Evolutionary conservation across 2,888 invertebrate genomes (phyloP).

Genomic region (Hylaea fasciaria): DNA sequence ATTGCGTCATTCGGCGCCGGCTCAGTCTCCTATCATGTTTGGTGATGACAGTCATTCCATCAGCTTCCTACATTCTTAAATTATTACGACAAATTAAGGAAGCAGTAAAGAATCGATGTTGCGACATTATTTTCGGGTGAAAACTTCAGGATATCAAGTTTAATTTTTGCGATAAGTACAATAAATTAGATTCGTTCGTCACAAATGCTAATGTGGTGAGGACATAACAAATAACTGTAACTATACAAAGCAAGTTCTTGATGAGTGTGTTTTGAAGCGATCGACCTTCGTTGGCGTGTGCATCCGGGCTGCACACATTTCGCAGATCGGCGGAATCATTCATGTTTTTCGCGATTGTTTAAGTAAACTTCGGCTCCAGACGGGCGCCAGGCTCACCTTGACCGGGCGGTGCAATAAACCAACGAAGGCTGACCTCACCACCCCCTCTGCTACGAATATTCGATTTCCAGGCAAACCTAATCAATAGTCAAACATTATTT

Average conservation of each 20-base stretch:
- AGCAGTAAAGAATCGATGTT: constrained; percentile 9
- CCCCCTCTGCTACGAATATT: constrained; percentile 40
- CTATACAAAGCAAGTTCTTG: too few species aligned
- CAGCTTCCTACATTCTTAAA: constrained; percentile 25
- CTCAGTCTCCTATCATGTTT: constrained; percentile 41
- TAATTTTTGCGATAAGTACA: too few species aligned
- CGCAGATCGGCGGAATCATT: constrained; percentile 58
- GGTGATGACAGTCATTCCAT: constrained; percentile 32
- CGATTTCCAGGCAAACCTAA: constrained; percentile 23
- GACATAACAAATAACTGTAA: too few species aligned
- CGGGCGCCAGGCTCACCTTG: constrained; percentile 74
- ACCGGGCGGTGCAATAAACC: constrained; percentile 68
- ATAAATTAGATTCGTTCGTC: too few species aligned
- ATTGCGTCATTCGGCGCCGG: constrained; percentile 45
- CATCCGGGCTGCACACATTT: constrained; percentile 48
- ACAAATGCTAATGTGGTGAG: too few species aligned
- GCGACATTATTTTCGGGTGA: not conserved
- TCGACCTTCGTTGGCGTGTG: constrained; percentile 45
- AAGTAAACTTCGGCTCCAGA: constrained; percentile 62
- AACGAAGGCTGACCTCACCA: constrained; percentile 62
- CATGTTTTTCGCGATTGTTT: constrained; percentile 60
- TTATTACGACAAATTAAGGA: constrained; percentile 33
- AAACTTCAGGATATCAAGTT: not conserved
- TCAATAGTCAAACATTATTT: constrained; percentile 16
- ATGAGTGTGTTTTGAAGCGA: constrained; percentile 30